A percentile compares a stretch with the other conserved stretches of the same genome.
Conservation (phyloP, 2,888 invertebrate species). For the Lymantria dispar region DNA sequence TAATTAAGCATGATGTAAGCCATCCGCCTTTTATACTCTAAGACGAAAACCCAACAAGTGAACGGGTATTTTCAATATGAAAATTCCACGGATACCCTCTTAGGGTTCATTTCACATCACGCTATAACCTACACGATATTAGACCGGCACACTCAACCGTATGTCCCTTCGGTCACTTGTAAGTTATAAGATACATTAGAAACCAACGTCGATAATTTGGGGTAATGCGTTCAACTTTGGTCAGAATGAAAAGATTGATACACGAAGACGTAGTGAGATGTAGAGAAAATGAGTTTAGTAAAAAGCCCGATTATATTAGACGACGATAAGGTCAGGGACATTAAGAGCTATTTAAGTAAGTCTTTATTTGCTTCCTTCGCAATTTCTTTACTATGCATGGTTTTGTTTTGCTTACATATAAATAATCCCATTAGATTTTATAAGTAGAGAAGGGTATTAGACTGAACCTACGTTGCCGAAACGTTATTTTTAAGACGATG, state of each 20-base stretch:
- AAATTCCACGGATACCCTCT: conserved; percentile 31
- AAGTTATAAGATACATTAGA: conserved; percentile 27
- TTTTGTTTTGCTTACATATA: too few species aligned
- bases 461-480: too few species aligned
- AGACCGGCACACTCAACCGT: conserved; percentile 15
- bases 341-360: background rate
- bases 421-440: too few species aligned
- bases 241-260: conserved; percentile 26
- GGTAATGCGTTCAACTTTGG: conserved; percentile 22
- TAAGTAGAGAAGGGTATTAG: too few species aligned
- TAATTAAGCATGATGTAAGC: too few species aligned
- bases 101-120: conserved; percentile 22
- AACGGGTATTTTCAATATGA: conserved; percentile 31
- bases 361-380: too few species aligned
- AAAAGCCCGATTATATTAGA: conserved; percentile 5
- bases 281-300: conserved; percentile 13
- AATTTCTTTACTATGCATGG: too few species aligned
- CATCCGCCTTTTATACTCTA: background rate
- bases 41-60: background rate
- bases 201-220: conserved; percentile 32
- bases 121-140: conserved; percentile 27
- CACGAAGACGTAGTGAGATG: conserved; percentile 17
- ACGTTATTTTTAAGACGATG: too few species aligned
- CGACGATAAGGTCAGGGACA: background rate
- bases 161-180: conserved; percentile 7